phyloP scores from a whole-genome alignment of 2,888 invertebrate species.

The Gortyna flavago region DNA sequence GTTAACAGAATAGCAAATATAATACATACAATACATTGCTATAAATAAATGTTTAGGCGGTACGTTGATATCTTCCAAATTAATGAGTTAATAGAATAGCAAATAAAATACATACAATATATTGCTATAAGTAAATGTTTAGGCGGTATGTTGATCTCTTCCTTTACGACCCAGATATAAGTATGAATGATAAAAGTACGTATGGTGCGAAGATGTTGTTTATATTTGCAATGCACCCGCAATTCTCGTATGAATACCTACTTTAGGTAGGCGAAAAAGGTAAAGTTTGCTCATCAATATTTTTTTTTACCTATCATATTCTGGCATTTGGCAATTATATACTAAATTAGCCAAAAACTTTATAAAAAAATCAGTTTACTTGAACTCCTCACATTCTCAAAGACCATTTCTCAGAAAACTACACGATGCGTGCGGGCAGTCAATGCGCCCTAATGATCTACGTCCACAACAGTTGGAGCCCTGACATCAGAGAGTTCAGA shows the following conservation, averaged over 20 bases:
- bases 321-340: too few species aligned
- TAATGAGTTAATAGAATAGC: too few species aligned
- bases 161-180: not conserved
- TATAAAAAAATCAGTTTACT: not conserved
- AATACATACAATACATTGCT: not conserved
- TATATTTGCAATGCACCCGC: not conserved
- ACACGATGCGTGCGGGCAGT: slow-evolving; percentile 64
- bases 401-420: slow-evolving; percentile 60
- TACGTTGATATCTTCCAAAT: slow-evolving; percentile 4
- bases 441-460: slow-evolving; percentile 57
- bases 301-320: not conserved
- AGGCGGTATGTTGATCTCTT: slow-evolving; percentile 16
- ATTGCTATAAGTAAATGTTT: not conserved
- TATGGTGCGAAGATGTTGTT: not conserved
- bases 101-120: too few species aligned
- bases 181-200: not conserved
- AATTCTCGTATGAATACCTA: not conserved
- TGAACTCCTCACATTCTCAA: not conserved
- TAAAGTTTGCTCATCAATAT: not conserved
- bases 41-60: not conserved
- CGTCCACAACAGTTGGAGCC: slow-evolving; percentile 69
- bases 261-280: not conserved
- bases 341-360: not conserved
- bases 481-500: slow-evolving; percentile 48
- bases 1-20: not conserved